phyloP scores from a whole-genome alignment of 2,797 vertebrate species.

The Neosalanx taihuensis region DNA sequence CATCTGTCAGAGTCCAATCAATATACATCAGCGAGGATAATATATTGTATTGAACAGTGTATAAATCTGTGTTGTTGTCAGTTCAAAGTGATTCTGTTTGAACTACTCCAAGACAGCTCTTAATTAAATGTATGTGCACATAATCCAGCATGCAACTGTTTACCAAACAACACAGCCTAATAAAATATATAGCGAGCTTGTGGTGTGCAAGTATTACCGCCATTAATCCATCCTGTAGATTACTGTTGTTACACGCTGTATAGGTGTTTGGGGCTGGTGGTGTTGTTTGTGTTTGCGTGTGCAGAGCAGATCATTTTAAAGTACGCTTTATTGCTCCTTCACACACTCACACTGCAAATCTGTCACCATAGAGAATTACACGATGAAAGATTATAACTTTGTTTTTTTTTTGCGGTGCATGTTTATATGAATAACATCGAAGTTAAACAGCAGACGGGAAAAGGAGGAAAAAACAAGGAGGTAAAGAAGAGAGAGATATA shows the following conservation, averaged over 20 bases:
- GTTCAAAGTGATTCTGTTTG: slow-evolving; percentile 50
- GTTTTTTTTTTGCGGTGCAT: slow-evolving; percentile 76
- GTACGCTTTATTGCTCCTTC: neutral
- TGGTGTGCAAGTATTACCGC: slow-evolving; percentile 14
- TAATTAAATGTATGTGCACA: slow-evolving; percentile 36
- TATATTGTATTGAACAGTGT: slow-evolving; percentile 55
- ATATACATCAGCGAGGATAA: slow-evolving; percentile 61
- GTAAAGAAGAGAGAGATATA: slow-evolving; percentile 38
- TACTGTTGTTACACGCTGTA: slow-evolving; percentile 13
- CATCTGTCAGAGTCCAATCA: slow-evolving; percentile 53
- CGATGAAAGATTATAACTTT: slow-evolving; percentile 69
- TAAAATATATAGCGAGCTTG: slow-evolving; percentile 21
- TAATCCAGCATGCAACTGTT: slow-evolving; percentile 33
- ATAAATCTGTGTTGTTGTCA: slow-evolving; percentile 58
- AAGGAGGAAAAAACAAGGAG: slow-evolving; percentile 38
- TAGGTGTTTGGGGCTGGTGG: neutral
- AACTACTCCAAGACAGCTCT: slow-evolving; percentile 29
- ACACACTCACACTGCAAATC: neutral
- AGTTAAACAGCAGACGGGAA: slow-evolving; percentile 56
- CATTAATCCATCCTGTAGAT: slow-evolving; percentile 14
- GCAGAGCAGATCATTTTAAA: neutral
- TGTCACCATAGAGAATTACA: slow-evolving; percentile 39
- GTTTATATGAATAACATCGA: slow-evolving; percentile 46
- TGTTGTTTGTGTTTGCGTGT: slow-evolving; percentile 2
- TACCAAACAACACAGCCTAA: slow-evolving; percentile 14